Evolutionary conservation across 2,113 vertebrate species (phyloP).

Genomic region (Gopherus flavomarginatus): DNA sequence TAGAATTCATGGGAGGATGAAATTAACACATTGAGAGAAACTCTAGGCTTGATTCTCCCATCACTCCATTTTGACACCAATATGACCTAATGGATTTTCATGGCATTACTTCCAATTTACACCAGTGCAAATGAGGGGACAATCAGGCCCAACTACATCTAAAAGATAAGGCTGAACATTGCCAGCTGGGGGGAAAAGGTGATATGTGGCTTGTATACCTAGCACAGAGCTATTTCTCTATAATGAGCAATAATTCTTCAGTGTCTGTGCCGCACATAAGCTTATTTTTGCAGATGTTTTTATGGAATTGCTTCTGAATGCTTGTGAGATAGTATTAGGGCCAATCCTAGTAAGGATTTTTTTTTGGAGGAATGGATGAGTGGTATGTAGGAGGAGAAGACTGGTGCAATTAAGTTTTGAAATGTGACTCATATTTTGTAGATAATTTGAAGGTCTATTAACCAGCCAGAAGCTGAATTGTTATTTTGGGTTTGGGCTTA

Average conservation of each 20-base stretch:
- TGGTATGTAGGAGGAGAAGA: neutral
- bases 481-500: neutral
- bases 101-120: constrained; percentile 7
- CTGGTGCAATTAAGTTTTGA: neutral
- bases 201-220: neutral
- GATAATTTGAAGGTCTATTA: neutral
- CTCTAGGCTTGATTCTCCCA: neutral
- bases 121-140: neutral
- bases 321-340: neutral
- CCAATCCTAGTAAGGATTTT: neutral
- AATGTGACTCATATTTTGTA: neutral
- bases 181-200: neutral
- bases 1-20: neutral
- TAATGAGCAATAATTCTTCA: neutral
- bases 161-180: neutral
- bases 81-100: neutral
- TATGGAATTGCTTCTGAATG: neutral
- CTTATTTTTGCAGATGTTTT: neutral
- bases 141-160: neutral
- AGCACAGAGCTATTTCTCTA: constrained; percentile 28
- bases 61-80: neutral
- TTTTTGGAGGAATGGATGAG: neutral
- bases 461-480: neutral
- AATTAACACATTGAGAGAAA: neutral
- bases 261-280: neutral